Percentiles rank a stretch among this genome's conserved stretches.
Evolutionary conservation across 2,113 vertebrate genomes (phyloP).

Genomic region (Solea senegalensis): DNA sequence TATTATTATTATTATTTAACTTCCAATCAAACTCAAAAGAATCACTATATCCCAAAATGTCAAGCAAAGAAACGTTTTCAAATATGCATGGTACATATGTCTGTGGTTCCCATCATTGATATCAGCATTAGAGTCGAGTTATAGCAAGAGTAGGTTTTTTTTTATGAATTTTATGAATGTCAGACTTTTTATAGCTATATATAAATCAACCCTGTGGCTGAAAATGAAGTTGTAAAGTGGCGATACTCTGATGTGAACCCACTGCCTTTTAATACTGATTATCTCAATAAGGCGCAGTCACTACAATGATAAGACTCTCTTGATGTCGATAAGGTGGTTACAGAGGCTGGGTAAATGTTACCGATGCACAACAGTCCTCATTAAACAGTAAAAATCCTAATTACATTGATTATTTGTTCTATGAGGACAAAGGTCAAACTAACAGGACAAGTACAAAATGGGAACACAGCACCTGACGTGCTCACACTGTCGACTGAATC

Average conservation of each 20-base stretch:
- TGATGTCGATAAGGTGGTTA: conserved; percentile 68
- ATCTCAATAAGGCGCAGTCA: conserved; percentile 38
- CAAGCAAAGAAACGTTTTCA: too few relatives aligned
- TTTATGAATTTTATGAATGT: neutral
- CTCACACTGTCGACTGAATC: too few relatives aligned
- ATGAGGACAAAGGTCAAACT: conserved; percentile 43
- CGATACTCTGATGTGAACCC: conserved; percentile 7
- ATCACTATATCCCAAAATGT: too few relatives aligned
- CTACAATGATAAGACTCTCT: conserved; percentile 57
- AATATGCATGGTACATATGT: too few relatives aligned
- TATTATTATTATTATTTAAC: too few relatives aligned
- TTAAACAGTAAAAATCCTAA: conserved; percentile 38
- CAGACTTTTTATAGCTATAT: too few relatives aligned
- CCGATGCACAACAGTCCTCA: conserved; percentile 25
- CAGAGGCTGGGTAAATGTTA: conserved; percentile 46
- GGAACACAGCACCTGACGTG: too few relatives aligned
- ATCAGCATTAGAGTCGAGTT: too few relatives aligned
- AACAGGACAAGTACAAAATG: neutral
- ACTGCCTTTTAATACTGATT: conserved; percentile 31
- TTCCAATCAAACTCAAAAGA: too few relatives aligned
- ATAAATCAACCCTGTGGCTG: neutral
- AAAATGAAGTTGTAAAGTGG: conserved; percentile 10
- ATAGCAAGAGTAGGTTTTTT: neutral
- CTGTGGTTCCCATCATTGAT: too few relatives aligned
- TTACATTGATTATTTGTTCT: conserved; percentile 43